These are phyloP conservation scores for Galaxea fascicularis DNA, from an alignment of 92 coral and sea anemone species.

Conservation along the genomic window DNA sequence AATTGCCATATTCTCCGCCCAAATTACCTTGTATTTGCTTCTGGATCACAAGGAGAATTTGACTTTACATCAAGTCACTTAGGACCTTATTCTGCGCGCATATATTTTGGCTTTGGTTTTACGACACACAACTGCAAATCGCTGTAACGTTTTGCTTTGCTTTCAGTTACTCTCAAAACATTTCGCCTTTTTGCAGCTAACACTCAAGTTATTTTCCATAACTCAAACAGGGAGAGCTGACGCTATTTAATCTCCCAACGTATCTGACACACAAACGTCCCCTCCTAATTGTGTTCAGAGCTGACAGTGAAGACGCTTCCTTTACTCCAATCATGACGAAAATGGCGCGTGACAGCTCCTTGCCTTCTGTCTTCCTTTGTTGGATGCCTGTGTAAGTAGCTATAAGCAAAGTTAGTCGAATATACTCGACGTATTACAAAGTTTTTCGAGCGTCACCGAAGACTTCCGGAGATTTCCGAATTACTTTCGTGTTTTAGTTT, in stretches of 20 bases:
- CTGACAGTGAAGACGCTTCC: slow-evolving; percentile 60
- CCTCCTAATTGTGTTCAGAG: slow-evolving; percentile 83
- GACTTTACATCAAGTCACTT: no score
- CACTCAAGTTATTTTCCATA: not conserved
- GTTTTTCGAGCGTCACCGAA: not conserved
- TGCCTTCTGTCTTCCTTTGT: slow-evolving; percentile 61
- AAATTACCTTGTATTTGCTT: no score
- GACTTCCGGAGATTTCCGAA: not conserved
- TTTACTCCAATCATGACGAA: slow-evolving; percentile 68
- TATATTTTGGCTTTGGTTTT: not conserved
- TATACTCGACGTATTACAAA: not conserved
- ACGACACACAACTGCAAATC: not conserved
- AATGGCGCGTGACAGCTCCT: slow-evolving; percentile 58
- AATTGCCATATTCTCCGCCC: no score
- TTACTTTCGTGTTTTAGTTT: not conserved
- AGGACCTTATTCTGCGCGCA: no score
- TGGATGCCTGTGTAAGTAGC: slow-evolving; percentile 84
- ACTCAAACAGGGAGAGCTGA: slow-evolving; percentile 86
- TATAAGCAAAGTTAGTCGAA: not conserved
- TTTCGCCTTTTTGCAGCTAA: not conserved
- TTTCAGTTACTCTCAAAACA: not conserved
- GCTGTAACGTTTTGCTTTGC: not conserved
- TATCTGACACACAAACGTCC: slow-evolving; percentile 82
- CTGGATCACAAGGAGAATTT: no score
- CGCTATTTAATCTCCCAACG: slow-evolving; percentile 88